Percentiles rank a stretch among this genome's conserved stretches.
phyloP scores from a whole-genome alignment of 2,797 vertebrate species.

The Xenopus petersii region DNA sequence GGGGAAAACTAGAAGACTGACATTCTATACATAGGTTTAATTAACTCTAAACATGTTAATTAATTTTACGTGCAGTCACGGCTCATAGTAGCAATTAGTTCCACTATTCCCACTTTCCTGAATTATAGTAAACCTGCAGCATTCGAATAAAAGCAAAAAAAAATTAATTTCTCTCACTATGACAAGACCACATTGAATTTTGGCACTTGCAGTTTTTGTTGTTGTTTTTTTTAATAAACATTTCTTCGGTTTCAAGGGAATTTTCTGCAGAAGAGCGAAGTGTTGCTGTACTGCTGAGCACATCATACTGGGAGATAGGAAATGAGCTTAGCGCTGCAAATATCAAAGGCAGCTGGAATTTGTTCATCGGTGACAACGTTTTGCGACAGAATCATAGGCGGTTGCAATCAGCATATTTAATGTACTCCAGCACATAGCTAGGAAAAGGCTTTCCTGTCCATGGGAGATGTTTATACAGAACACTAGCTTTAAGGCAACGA shows the following conservation, averaged over 20 bases:
- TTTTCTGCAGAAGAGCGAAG: neutral
- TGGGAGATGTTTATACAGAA: too few relatives aligned
- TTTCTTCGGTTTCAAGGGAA: neutral
- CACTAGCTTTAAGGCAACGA: too few relatives aligned
- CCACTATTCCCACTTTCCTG: neutral
- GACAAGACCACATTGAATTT: too few relatives aligned
- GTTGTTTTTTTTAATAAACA: neutral
- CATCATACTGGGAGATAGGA: constrained; percentile 11
- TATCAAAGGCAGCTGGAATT: constrained; percentile 35
- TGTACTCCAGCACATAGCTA: too few relatives aligned
- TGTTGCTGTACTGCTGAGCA: neutral
- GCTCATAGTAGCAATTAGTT: constrained; percentile 18
- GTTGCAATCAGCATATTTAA: neutral
- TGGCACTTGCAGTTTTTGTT: too few relatives aligned
- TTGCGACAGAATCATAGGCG: constrained; percentile 19
- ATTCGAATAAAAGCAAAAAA: too few relatives aligned
- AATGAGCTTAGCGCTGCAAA: constrained; percentile 22
- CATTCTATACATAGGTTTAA: constrained; percentile 9
- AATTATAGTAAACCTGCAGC: neutral
- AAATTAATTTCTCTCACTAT: too few relatives aligned
- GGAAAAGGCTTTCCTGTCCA: too few relatives aligned
- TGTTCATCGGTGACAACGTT: constrained; percentile 24
- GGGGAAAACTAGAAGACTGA: constrained; percentile 12
- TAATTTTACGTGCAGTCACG: constrained; percentile 16
- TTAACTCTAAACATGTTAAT: constrained; percentile 26